Conservation (phyloP, 2,113 vertebrate genomes). For the Canis aureus region DNA sequence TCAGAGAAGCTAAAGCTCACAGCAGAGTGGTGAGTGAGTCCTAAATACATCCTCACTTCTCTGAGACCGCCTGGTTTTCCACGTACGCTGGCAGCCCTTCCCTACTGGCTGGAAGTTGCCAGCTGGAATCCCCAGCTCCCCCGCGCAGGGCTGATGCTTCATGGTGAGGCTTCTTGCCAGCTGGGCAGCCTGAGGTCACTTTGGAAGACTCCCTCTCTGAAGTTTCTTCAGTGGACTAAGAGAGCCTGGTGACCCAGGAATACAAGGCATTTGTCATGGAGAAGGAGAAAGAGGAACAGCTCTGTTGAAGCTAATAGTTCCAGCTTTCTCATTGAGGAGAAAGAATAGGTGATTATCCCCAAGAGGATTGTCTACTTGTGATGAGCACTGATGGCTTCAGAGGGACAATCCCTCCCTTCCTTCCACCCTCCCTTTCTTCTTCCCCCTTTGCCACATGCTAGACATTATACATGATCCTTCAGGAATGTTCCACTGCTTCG, state of each 20-base stretch:
- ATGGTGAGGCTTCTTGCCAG: neutral
- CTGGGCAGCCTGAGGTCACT: neutral
- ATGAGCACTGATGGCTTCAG: neutral
- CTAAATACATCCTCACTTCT: neutral
- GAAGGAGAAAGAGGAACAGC: neutral
- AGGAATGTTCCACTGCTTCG: accelerated
- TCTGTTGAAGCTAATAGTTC: neutral
- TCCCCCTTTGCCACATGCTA: constrained; percentile 24
- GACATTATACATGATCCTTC: constrained; percentile 50
- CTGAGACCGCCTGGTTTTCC: neutral
- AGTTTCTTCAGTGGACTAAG: neutral
- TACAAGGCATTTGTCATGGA: neutral
- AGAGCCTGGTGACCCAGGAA: neutral
- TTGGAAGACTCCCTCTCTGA: neutral
- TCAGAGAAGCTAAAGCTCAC: neutral
- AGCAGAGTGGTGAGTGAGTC: neutral
- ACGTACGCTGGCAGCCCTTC: neutral
- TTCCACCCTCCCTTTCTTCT: no score
- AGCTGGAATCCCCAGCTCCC: neutral
- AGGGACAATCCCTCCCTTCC: neutral
- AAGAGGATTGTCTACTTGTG: neutral
- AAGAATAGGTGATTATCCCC: neutral
- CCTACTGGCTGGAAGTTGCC: neutral
- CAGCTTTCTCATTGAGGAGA: neutral
- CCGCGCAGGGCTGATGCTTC: neutral